Evolutionary conservation across 2,888 invertebrate species (phyloP), one percentile per base, ranked within the genome.

Genomic region (Melipona beecheii): DNA sequence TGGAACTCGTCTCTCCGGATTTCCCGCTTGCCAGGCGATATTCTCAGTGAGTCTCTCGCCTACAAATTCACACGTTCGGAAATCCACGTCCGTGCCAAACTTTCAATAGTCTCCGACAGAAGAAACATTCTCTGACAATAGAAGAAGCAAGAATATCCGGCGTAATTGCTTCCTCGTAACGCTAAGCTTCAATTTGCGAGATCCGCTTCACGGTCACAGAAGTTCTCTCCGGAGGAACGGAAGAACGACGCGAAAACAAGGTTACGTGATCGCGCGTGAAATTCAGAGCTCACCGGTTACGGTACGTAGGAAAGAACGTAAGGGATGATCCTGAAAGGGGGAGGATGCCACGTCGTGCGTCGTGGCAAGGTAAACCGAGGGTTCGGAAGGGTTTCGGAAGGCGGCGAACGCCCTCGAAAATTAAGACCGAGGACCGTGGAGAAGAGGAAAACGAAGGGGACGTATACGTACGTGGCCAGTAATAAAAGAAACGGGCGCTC

Each of bases 401-500:
- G 27, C 31, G 31, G 31, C 31, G 31, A 31, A 4, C 3, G 52
- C 69, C n/a, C n/a, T 64, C 36, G 74, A 73, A 43, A 86, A 86
- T 86, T 86, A 84, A 84, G 86, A 66, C n/a, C 56, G 65, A 75
- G 74, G 5, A 5, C 19, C 64, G 5, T 13, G 11, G 21, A 21
- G 19, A 11, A 31, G 21, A 43, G 43, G 9, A 9, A 21, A 64
- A 36, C 21, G 21, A n/a, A 31, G 31, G 17, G 60, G 24, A 27
- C n/a, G 66, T n/a, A 36, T n/a, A 36, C 36, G 56, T 56, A 36
- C 73, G 54, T 69, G 69, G 62, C 21, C 62, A 56, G 81, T 76
- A 81, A 87, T 87, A 84, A 86, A 87, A 86, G 84, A 76, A 79
- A 70, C 73, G 66, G 31, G 19, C 50, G 78, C 69, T 73, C 58